Percentiles rank a stretch among this genome's conserved stretches.
phyloP scores from a whole-genome alignment of 92 coral and sea anemone species.

The Phymanthus crucifer region DNA sequence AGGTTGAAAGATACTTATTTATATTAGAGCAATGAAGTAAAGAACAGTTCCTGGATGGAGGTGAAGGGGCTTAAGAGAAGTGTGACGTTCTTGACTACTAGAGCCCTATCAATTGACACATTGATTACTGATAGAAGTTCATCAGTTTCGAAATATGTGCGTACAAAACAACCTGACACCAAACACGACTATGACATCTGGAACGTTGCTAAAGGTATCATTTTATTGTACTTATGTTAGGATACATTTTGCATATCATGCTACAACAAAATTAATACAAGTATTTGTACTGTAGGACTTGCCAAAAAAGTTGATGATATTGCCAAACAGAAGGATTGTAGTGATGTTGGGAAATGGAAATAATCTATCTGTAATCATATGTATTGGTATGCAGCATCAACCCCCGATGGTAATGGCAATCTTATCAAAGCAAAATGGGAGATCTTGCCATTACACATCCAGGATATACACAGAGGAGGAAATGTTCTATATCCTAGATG shows the following conservation, averaged over 20 bases:
- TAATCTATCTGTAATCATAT: conserved; percentile 46
- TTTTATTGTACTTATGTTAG: too few species aligned
- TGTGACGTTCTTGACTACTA: conserved; percentile 19
- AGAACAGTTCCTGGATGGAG: conserved; percentile 51
- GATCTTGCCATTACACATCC: conserved; percentile 59
- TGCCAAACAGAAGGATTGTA: conserved; percentile 35
- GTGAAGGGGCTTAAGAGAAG: conserved; percentile 36
- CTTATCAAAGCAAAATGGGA: conserved; percentile 53
- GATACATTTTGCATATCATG: too few species aligned
- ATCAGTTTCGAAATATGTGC: conserved; percentile 18
- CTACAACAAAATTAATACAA: too few species aligned
- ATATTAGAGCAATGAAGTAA: conserved; percentile 50
- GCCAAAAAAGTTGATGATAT: conserved; percentile 39
- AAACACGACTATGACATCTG: conserved; percentile 39
- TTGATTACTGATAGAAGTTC: conserved; percentile 38
- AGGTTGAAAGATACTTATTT: too few species aligned
- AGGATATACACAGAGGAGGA: conserved; percentile 35
- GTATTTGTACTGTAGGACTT: conserved; percentile 12
- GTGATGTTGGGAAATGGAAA: conserved; percentile 45
- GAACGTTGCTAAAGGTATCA: neutral
- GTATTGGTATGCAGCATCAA: conserved; percentile 59
- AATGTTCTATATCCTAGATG: conserved; percentile 19
- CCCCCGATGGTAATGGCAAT: conserved; percentile 52
- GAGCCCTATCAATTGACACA: conserved; percentile 10
- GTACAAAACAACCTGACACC: conserved; percentile 28